A percentile compares a stretch with the other conserved stretches of the same genome.
Evolutionary conservation across 2,113 vertebrate genomes (phyloP).

Genomic region (Ochotona princeps): DNA sequence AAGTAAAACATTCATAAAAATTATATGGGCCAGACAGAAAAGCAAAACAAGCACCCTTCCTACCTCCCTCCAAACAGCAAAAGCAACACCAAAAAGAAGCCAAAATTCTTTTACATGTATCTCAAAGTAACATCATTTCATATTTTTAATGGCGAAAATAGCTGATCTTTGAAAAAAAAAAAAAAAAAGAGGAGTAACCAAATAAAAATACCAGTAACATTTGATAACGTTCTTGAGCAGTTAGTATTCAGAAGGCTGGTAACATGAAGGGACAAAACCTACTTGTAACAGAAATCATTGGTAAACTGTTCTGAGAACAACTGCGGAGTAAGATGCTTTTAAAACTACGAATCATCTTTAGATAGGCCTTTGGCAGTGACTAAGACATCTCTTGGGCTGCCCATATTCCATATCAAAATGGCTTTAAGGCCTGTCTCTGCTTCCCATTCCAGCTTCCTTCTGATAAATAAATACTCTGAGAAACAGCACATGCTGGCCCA

Average conservation of each 20-base stretch:
- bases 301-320: constrained; percentile 42
- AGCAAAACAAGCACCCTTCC: neutral
- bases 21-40: neutral
- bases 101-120: neutral
- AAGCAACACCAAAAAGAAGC: neutral
- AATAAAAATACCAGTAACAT: constrained; percentile 17
- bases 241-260: constrained; percentile 28
- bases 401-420: no score
- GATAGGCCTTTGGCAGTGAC: no score
- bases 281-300: neutral
- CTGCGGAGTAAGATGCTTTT: neutral
- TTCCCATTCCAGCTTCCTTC: no score
- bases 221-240: constrained; percentile 30
- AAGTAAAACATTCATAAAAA: neutral
- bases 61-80: neutral
- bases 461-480: no score
- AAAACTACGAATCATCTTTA: neutral
- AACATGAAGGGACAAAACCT: constrained; percentile 27
- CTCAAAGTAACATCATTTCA: constrained; percentile 1
- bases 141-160: neutral
- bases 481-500: no score
- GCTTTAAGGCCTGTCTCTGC: no score
- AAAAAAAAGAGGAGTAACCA: neutral
- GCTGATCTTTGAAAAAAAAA: constrained; percentile 29
- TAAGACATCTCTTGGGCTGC: no score